Evolutionary conservation across 1,140 invertebrate genomes (phyloP).

Genomic region (Scaptomyza montana): DNA sequence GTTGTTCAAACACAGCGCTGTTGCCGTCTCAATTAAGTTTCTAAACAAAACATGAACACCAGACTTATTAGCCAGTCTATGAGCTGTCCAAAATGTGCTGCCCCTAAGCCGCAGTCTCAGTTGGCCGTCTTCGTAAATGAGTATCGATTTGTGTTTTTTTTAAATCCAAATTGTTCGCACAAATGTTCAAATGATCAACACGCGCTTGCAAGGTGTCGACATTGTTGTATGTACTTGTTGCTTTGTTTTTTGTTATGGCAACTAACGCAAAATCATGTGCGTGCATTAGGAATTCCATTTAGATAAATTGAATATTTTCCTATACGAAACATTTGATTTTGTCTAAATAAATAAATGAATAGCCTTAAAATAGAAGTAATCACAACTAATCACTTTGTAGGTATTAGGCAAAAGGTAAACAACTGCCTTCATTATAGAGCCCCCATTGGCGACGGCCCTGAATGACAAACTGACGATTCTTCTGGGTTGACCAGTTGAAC

Average conservation of each 20-base stretch:
- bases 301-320: background rate
- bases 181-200: slow-evolving; percentile 33
- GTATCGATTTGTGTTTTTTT: slow-evolving; percentile 71
- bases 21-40: slow-evolving; percentile 42
- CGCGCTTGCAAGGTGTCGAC: slow-evolving; percentile 52
- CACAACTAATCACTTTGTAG: background rate
- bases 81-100: slow-evolving; percentile 12
- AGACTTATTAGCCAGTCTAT: slow-evolving; percentile 46
- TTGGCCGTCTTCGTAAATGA: slow-evolving; percentile 47
- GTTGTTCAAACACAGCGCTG: slow-evolving; percentile 1
- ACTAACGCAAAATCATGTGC: slow-evolving; percentile 11
- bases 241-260: slow-evolving; percentile 13
- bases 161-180: slow-evolving; percentile 41
- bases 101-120: slow-evolving; percentile 11
- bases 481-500: background rate
- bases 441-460: slow-evolving; percentile 45
- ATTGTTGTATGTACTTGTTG: slow-evolving; percentile 33
- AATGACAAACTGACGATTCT: slow-evolving; percentile 17
- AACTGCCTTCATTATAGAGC: background rate
- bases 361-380: background rate
- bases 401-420: background rate
- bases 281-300: background rate
- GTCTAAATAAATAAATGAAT: background rate
- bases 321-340: background rate
- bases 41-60: slow-evolving; percentile 38